These are phyloP conservation scores for Gadopsis bispinosus DNA, from an alignment of 2,797 vertebrate species.

Conservation along the genomic window DNA sequence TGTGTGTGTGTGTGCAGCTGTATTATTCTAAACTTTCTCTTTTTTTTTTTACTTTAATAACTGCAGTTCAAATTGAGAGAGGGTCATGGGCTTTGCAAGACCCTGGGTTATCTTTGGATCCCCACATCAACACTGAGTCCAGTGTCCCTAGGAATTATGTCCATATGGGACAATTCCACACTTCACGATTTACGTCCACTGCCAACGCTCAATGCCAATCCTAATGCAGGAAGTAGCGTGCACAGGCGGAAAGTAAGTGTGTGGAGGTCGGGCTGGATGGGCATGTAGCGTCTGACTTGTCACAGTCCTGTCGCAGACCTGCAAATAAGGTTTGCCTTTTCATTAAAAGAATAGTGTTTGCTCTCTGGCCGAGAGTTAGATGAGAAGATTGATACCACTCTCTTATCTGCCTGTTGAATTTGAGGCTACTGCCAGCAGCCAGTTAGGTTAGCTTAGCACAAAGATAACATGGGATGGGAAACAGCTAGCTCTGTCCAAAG, in stretches of 20 bases:
- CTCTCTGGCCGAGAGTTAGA: conserved; percentile 6
- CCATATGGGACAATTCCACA: not conserved
- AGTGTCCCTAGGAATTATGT: not conserved
- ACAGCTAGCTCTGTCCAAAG: not conserved
- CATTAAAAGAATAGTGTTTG: conserved; percentile 30
- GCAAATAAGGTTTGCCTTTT: conserved; percentile 22
- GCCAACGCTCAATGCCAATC: not conserved
- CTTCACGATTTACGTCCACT: not conserved
- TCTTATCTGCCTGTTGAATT: conserved; percentile 23
- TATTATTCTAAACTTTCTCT: conserved; percentile 11
- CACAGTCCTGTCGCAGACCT: conserved; percentile 12
- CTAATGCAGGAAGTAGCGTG: not conserved
- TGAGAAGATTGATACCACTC: conserved; percentile 9
- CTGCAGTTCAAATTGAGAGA: not conserved
- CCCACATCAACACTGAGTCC: not conserved
- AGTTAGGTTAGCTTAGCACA: conserved; percentile 15
- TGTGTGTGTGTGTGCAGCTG: conserved; percentile 2
- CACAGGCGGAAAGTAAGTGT: not conserved
- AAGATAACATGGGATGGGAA: conserved; percentile 3
- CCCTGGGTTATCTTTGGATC: not conserved
- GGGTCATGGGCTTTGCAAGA: not conserved
- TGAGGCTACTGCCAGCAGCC: not conserved
- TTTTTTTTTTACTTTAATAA: conserved; percentile 13
- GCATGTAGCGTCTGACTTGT: conserved; percentile 5
- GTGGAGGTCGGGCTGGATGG: not conserved